These are phyloP conservation scores for Nephrocerus scutellatus DNA, from an alignment of 2,888 invertebrate genomes.

Conservation along the genomic window DNA sequence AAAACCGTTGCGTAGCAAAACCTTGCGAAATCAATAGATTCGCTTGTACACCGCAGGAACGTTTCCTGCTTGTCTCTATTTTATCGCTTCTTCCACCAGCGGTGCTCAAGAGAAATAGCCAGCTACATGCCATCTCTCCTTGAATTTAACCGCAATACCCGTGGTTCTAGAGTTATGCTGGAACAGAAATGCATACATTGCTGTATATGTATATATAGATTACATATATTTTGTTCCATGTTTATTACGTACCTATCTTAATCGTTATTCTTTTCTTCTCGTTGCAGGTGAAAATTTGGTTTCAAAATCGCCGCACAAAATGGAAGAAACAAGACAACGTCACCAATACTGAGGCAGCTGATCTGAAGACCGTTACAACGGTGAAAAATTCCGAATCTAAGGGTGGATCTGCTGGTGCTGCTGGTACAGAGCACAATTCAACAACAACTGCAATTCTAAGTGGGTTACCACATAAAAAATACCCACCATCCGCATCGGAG, in stretches of 20 bases:
- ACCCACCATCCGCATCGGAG: slow-evolving; percentile 14
- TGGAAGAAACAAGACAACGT: slow-evolving; percentile 92
- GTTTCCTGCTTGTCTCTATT: too few species aligned
- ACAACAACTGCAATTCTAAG: slow-evolving; percentile 20
- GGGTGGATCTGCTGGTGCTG: too few species aligned
- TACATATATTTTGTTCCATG: slow-evolving; percentile 4
- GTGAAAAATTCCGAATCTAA: too few species aligned
- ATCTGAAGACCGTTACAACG: slow-evolving; percentile 54
- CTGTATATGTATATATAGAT: background rate
- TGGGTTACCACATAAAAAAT: slow-evolving; percentile 16
- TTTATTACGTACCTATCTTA: slow-evolving; percentile 1
- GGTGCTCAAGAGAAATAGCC: too few species aligned
- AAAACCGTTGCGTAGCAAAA: too few species aligned
- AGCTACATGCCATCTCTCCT: too few species aligned
- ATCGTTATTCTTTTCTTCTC: slow-evolving; percentile 9
- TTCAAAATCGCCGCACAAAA: slow-evolving; percentile 48
- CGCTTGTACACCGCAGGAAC: too few species aligned
- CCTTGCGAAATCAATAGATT: too few species aligned
- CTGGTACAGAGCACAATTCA: slow-evolving; percentile 37
- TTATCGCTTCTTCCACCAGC: too few species aligned
- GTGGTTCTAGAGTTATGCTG: too few species aligned
- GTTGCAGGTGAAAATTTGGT: slow-evolving; percentile 47
- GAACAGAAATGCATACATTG: too few species aligned
- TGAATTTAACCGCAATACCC: too few species aligned
- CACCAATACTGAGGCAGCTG: slow-evolving; percentile 79